Evolutionary conservation across 2,797 vertebrate genomes (phyloP).

Genomic region (Todus mexicanus): DNA sequence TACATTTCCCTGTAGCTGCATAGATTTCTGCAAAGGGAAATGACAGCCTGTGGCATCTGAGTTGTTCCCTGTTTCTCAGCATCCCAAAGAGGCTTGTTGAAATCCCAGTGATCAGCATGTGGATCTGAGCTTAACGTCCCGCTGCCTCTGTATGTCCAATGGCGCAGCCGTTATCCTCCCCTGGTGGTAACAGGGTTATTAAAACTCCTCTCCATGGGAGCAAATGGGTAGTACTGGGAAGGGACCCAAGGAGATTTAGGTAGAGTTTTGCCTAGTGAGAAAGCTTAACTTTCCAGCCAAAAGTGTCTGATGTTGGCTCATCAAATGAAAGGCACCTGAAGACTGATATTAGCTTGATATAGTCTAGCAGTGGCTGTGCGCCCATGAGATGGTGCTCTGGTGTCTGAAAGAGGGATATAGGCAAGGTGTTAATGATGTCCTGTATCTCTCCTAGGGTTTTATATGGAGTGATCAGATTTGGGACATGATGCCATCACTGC

Average conservation of each 20-base stretch:
- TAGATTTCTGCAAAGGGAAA: neutral
- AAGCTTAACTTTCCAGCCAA: neutral
- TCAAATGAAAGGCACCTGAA: neutral
- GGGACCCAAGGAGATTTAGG: neutral
- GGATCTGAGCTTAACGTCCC: neutral
- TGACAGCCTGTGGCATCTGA: neutral
- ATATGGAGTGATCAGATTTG: neutral
- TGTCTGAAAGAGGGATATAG: neutral
- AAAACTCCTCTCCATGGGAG: neutral
- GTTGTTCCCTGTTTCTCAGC: neutral
- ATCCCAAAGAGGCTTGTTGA: neutral
- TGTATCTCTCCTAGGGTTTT: neutral
- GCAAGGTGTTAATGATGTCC: neutral
- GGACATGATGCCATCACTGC: neutral
- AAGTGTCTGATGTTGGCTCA: neutral
- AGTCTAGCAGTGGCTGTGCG: neutral
- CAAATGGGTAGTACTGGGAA: neutral
- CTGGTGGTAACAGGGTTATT: neutral
- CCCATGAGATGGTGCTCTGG: neutral
- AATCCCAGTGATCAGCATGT: neutral
- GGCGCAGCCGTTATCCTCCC: neutral
- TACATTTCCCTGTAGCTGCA: neutral
- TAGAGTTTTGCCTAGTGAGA: neutral
- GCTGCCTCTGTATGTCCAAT: neutral
- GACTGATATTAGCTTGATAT: neutral